phyloP scores from a whole-genome alignment of 2,797 vertebrate species.

The Galagoides demidoff region DNA sequence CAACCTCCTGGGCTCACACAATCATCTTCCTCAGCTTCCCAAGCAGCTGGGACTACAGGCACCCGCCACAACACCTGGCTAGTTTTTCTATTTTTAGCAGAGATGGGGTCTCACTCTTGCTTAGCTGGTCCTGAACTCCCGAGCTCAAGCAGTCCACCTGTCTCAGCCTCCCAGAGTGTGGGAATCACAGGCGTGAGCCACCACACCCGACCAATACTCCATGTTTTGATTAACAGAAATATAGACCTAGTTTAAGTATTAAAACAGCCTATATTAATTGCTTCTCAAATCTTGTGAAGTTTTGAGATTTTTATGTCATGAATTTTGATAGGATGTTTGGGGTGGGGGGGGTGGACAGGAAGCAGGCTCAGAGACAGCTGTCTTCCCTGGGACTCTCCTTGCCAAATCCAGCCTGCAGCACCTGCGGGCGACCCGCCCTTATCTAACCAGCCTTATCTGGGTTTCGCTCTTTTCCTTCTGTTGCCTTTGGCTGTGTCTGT shows the following conservation, averaged over 20 bases:
- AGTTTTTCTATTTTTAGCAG: no score
- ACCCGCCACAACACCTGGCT: no score
- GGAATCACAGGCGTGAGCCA: no score
- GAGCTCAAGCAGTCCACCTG: no score
- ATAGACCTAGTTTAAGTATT: neutral
- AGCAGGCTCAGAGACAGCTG: neutral
- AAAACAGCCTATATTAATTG: neutral
- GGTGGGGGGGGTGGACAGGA: neutral
- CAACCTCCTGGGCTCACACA: no score
- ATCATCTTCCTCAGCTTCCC: no score
- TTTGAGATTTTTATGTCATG: neutral
- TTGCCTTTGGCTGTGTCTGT: neutral
- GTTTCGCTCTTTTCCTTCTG: neutral
- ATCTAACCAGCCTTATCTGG: neutral
- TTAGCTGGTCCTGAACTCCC: no score
- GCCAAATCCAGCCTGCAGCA: neutral
- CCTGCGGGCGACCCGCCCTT: neutral
- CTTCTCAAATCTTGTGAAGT: conserved; percentile 2
- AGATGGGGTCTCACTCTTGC: no score
- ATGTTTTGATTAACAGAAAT: neutral
- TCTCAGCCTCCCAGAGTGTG: no score
- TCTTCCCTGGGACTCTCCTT: neutral
- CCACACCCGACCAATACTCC: no score
- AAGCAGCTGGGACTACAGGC: no score
- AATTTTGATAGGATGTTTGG: neutral